Evolutionary conservation across 2,888 invertebrate species (phyloP).

Genomic region (Cinara cedri): DNA sequence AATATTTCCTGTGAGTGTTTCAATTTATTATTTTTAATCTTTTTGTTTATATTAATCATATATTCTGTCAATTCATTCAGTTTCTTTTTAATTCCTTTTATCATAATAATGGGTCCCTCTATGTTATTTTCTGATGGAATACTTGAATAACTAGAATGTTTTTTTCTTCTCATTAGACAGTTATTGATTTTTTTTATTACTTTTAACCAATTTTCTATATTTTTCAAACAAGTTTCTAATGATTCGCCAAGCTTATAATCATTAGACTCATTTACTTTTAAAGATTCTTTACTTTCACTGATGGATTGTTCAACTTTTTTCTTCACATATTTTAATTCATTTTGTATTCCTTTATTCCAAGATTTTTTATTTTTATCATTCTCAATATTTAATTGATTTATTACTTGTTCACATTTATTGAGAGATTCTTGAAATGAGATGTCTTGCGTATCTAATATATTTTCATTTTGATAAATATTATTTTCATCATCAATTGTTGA

Average conservation of each 20-base stretch:
- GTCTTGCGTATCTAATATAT: background rate
- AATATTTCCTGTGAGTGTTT: slow-evolving; percentile 11
- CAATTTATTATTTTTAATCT: background rate
- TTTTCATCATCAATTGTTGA: background rate
- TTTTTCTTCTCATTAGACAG: background rate
- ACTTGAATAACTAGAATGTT: slow-evolving; percentile 20
- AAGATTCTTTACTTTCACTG: slow-evolving; percentile 6
- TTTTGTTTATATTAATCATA: background rate
- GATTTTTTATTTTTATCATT: background rate
- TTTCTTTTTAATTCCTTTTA: slow-evolving; percentile 3
- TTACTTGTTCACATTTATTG: background rate
- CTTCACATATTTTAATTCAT: slow-evolving; percentile 3
- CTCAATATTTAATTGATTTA: background rate
- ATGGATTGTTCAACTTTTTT: slow-evolving; percentile 12
- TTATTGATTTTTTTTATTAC: slow-evolving; percentile 22
- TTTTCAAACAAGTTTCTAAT: slow-evolving; percentile 8
- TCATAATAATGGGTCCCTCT: background rate
- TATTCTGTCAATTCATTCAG: slow-evolving; percentile 11
- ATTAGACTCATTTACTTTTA: slow-evolving; percentile 4
- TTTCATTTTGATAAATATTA: background rate
- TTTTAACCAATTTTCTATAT: background rate
- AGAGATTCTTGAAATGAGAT: background rate
- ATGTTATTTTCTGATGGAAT: slow-evolving; percentile 14
- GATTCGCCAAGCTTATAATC: background rate
- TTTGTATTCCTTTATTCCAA: background rate